These are phyloP conservation scores for Orthonevra nobilis DNA, from an alignment of 2,888 invertebrate species.

Conservation along the genomic window DNA sequence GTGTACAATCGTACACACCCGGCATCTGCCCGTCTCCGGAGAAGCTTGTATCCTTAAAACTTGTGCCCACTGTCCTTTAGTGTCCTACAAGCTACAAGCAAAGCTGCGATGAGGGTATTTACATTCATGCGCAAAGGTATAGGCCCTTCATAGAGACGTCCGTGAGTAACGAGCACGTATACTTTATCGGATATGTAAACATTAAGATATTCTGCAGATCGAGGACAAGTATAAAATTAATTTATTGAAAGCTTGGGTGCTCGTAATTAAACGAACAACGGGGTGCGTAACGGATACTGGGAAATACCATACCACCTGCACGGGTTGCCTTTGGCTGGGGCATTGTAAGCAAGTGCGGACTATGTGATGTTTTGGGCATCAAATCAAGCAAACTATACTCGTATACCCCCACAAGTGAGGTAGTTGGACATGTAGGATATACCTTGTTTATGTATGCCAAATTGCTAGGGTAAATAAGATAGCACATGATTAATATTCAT, in stretches of 20 bases:
- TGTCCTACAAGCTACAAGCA: constrained; percentile 63
- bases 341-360: constrained; percentile 35
- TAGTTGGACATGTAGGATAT: constrained; percentile 61
- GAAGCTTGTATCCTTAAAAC: constrained; percentile 54
- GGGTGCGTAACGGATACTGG: constrained; percentile 26
- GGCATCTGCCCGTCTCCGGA: constrained; percentile 21
- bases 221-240: constrained; percentile 70
- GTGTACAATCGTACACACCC: constrained; percentile 28
- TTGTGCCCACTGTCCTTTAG: constrained; percentile 70
- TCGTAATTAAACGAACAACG: constrained; percentile 62
- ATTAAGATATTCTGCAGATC: constrained; percentile 66
- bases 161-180: constrained; percentile 62
- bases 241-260: constrained; percentile 69
- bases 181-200: constrained; percentile 68
- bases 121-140: constrained; percentile 70
- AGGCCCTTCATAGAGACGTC: constrained; percentile 60
- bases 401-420: constrained; percentile 39
- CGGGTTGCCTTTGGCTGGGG: too few species aligned
- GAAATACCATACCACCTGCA: constrained; percentile 34
- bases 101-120: constrained; percentile 66
- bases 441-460: constrained; percentile 28
- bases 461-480: constrained; percentile 38
- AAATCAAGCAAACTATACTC: constrained; percentile 37
- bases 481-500: constrained; percentile 51
- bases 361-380: constrained; percentile 19